phyloP scores from a whole-genome alignment of 1,140 invertebrate species.

The Proctacanthus coquilletti region DNA sequence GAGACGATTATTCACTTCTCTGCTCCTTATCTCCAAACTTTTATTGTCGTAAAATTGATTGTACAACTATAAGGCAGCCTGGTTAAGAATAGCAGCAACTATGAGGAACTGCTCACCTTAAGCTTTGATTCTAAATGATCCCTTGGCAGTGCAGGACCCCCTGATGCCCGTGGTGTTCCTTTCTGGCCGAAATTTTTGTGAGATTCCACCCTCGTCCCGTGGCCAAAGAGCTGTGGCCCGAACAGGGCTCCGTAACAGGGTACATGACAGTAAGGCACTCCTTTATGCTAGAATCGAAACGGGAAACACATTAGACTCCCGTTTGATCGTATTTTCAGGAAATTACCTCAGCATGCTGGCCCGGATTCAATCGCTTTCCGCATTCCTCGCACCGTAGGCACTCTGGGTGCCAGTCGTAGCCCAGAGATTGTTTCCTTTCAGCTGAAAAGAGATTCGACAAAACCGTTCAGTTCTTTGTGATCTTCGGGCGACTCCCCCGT shows the following conservation, averaged over 20 bases:
- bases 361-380: constrained; percentile 74
- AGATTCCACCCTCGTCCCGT: constrained; percentile 72
- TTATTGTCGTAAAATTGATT: constrained; percentile 70
- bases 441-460: constrained; percentile 40
- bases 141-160: constrained; percentile 35
- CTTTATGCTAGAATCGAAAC: constrained; percentile 54
- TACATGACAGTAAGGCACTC: constrained; percentile 79
- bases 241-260: constrained; percentile 81
- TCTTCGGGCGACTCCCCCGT: too few species aligned
- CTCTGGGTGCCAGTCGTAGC: constrained; percentile 86
- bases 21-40: constrained; percentile 54
- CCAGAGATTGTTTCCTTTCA: constrained; percentile 78
- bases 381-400: constrained; percentile 83
- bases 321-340: constrained; percentile 2
- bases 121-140: constrained; percentile 64
- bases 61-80: constrained; percentile 14
- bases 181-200: constrained; percentile 71
- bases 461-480: constrained; percentile 14
- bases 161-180: constrained; percentile 30
- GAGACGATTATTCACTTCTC: constrained; percentile 63
- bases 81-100: background rate
- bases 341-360: constrained; percentile 70
- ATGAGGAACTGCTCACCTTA: constrained; percentile 32
- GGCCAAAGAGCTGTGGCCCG: constrained; percentile 72
- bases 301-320: background rate